phyloP scores from a whole-genome alignment of 1,140 invertebrate species.

The Atopsyche davidsoni region DNA sequence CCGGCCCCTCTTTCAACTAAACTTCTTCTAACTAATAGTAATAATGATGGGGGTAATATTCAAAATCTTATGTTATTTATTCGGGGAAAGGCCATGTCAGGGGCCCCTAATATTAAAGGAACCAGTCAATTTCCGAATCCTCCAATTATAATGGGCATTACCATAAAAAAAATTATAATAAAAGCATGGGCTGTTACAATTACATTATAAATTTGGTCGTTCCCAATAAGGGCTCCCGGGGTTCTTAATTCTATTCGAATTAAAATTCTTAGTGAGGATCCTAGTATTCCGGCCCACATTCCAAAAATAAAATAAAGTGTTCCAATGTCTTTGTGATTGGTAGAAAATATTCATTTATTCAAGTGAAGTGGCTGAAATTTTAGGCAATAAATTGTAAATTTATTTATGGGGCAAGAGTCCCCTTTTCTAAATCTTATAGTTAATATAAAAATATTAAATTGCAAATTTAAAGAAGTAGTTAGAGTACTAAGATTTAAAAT shows the following conservation, averaged over 20 bases:
- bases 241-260: conserved; percentile 63
- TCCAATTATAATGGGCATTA: conserved; percentile 72
- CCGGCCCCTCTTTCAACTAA: conserved; percentile 57
- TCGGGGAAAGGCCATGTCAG: conserved; percentile 70
- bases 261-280: conserved; percentile 55
- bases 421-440: conserved; percentile 45
- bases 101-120: conserved; percentile 62
- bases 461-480: conserved; percentile 50
- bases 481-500: conserved; percentile 43
- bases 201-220: conserved; percentile 67
- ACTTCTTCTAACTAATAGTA: conserved; percentile 51
- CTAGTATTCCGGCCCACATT: conserved; percentile 58
- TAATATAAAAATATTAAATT: conserved; percentile 49
- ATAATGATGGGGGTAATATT: conserved; percentile 56
- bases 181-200: conserved; percentile 68
- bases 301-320: conserved; percentile 69
- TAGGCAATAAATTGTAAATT: conserved; percentile 53
- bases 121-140: conserved; percentile 74
- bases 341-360: conserved; percentile 60
- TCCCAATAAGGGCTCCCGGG: conserved; percentile 53
- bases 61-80: conserved; percentile 78
- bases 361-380: conserved; percentile 48
- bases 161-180: conserved; percentile 76
- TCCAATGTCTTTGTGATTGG: conserved; percentile 73
- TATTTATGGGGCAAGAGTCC: conserved; percentile 47